phyloP scores from a whole-genome alignment of 2,888 invertebrate genomes.

The Rhagium mordax region DNA sequence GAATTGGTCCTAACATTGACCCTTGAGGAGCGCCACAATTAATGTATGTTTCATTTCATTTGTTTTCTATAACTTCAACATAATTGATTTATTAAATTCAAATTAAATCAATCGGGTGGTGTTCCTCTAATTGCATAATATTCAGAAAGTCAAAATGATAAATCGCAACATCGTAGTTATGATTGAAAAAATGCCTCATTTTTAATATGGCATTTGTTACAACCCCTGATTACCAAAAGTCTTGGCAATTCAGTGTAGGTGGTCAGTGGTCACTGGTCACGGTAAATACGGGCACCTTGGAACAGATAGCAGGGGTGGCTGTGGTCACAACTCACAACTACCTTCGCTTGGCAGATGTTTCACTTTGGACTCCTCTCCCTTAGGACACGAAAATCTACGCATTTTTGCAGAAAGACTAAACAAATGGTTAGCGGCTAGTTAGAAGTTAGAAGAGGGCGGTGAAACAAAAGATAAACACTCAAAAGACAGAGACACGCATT shows the following conservation, averaged over 20 bases:
- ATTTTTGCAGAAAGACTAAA: conserved; percentile 29
- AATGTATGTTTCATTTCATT: too few species aligned
- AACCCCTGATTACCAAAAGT: too few species aligned
- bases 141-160: too few species aligned
- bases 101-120: too few species aligned
- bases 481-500: conserved; percentile 23
- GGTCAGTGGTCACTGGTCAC: not conserved
- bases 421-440: conserved; percentile 27
- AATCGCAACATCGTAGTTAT: too few species aligned
- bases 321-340: conserved; percentile 18
- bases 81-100: too few species aligned
- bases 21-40: too few species aligned
- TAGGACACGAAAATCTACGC: not conserved
- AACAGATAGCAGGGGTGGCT: not conserved
- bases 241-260: not conserved
- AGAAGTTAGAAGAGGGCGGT: conserved; percentile 19
- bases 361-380: not conserved
- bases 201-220: too few species aligned
- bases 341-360: conserved; percentile 30
- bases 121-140: too few species aligned
- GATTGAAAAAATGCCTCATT: too few species aligned
- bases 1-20: too few species aligned
- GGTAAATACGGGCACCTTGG: not conserved
- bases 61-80: too few species aligned
- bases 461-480: conserved; percentile 36